Evolutionary conservation across 2,797 vertebrate genomes (phyloP).

Genomic region (Eulemur mongoz): DNA sequence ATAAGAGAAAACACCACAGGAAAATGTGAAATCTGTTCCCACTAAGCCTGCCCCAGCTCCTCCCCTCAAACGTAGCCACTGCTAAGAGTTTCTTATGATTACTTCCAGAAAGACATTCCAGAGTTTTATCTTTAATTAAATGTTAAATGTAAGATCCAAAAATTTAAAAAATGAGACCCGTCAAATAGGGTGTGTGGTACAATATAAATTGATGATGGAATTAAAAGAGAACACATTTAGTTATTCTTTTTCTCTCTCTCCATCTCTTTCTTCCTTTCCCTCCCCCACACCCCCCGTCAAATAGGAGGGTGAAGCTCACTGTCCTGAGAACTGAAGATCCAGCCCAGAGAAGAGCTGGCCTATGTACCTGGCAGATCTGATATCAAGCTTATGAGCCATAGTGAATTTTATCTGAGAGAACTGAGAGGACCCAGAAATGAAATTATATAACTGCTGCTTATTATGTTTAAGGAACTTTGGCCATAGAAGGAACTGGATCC

Average conservation of each 20-base stretch:
- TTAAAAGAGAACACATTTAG: background rate
- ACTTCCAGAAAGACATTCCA: background rate
- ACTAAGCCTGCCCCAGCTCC: background rate
- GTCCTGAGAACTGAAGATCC: background rate
- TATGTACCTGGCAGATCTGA: background rate
- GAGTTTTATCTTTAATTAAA: background rate
- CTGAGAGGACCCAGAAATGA: background rate
- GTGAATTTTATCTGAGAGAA: background rate
- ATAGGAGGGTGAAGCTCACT: background rate
- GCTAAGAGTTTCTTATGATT: background rate
- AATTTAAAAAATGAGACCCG: background rate
- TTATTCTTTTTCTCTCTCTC: background rate
- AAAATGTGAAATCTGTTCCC: background rate
- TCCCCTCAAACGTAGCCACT: background rate
- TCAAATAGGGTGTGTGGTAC: background rate
- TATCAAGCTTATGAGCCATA: background rate
- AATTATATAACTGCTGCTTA: background rate
- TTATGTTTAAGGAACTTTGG: background rate
- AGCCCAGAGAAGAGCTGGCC: background rate
- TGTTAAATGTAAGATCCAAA: background rate
- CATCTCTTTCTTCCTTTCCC: rapidly evolving
- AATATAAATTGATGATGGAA: background rate
- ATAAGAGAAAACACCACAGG: background rate
- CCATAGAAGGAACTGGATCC: background rate
- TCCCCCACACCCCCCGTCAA: background rate